A percentile compares a stretch with the other conserved stretches of the same genome.
phyloP scores from a whole-genome alignment of 2,888 invertebrate genomes.

The Salpingus planirostris region DNA sequence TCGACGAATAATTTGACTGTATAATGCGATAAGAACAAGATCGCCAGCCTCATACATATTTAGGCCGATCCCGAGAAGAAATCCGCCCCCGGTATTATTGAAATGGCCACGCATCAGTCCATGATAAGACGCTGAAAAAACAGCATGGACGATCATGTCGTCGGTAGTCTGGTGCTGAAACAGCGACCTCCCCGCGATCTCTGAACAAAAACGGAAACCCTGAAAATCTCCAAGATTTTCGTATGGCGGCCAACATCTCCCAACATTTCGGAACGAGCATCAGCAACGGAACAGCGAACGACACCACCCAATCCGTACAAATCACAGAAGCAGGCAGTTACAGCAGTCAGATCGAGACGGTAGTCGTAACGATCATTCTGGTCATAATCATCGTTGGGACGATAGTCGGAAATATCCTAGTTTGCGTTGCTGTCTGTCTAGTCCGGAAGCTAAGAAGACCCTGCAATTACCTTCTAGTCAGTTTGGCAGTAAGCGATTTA shows the following conservation, averaged over 20 bases:
- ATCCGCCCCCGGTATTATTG: slow-evolving; percentile 6
- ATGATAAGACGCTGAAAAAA: no score
- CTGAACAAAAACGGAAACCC: no score
- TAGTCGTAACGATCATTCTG: slow-evolving; percentile 64
- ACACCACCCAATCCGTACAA: slow-evolving; percentile 12
- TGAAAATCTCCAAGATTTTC: no score
- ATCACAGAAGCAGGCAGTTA: slow-evolving; percentile 26
- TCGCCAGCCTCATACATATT: slow-evolving; percentile 22
- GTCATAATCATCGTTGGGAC: slow-evolving; percentile 71
- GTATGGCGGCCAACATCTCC: slow-evolving; percentile 39
- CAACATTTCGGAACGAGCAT: slow-evolving; percentile 9
- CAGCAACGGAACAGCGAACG: slow-evolving; percentile 15
- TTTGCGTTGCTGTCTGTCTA: slow-evolving; percentile 90
- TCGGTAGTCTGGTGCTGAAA: not conserved
- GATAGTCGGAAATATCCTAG: slow-evolving; percentile 82
- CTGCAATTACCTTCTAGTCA: slow-evolving; percentile 87
- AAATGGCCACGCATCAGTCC: slow-evolving; percentile 1
- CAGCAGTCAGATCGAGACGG: slow-evolving; percentile 44
- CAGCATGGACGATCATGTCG: slow-evolving; percentile 1
- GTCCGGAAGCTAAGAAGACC: slow-evolving; percentile 85
- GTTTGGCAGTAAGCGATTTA: slow-evolving; percentile 91
- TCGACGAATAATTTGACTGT: slow-evolving; percentile 21
- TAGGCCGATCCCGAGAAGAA: no score
- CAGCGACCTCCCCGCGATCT: no score
- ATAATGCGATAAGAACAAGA: slow-evolving; percentile 20